Evolutionary conservation across 2,797 vertebrate species (phyloP).

Genomic region (Siniperca undulata): DNA sequence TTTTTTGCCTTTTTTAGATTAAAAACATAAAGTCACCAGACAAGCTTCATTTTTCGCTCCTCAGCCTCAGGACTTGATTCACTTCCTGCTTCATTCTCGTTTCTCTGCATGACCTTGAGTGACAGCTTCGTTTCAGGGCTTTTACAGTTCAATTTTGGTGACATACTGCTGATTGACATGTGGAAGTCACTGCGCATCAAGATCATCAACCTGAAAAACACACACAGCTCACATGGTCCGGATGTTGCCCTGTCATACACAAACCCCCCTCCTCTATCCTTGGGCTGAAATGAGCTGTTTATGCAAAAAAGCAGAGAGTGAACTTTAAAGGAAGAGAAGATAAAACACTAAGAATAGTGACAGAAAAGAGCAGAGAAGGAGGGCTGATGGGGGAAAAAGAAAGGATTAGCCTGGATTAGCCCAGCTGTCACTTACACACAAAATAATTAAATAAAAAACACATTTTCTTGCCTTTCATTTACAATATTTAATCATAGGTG

Average conservation of each 20-base stretch:
- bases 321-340: constrained; percentile 36
- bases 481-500: background rate
- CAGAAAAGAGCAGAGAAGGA: background rate
- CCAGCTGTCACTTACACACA: background rate
- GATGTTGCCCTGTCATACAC: constrained; percentile 47
- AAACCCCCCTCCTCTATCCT: constrained; percentile 34
- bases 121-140: constrained; percentile 64
- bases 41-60: constrained; percentile 2
- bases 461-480: background rate
- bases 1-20: background rate
- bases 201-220: constrained; percentile 59
- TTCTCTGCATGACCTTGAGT: constrained; percentile 47
- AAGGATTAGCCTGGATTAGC: background rate
- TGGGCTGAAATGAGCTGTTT: constrained; percentile 52
- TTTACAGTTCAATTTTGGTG: constrained; percentile 71
- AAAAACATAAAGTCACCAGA: constrained; percentile 15
- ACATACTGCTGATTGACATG: constrained; percentile 61
- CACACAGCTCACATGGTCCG: constrained; percentile 26
- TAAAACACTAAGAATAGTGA: constrained; percentile 21
- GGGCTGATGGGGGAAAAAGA: background rate
- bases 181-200: constrained; percentile 77
- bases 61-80: constrained; percentile 40
- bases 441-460: background rate
- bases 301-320: constrained; percentile 12
- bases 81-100: constrained; percentile 53